A percentile compares a stretch with the other conserved stretches of the same genome.
phyloP scores from a whole-genome alignment of 2,888 invertebrate genomes.

The Ormyrus labotus region DNA sequence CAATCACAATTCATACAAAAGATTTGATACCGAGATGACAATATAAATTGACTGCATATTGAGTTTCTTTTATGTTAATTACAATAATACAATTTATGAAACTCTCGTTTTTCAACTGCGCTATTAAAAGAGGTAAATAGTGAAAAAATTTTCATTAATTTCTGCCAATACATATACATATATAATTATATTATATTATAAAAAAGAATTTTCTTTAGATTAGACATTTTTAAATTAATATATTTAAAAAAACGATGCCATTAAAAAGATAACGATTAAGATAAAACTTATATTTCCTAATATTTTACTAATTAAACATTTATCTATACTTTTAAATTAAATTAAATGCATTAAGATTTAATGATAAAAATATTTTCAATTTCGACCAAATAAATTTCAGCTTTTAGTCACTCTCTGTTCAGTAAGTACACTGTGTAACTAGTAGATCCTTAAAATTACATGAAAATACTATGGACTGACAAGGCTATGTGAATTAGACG shows the following conservation, averaged over 20 bases:
- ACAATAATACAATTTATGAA: neutral
- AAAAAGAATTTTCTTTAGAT: too few relatives aligned
- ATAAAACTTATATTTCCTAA: neutral
- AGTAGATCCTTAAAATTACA: slow-evolving; percentile 21
- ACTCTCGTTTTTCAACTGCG: too few relatives aligned
- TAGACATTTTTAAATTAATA: too few relatives aligned
- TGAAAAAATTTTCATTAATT: too few relatives aligned
- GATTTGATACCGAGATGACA: slow-evolving; percentile 33
- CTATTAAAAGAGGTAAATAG: too few relatives aligned
- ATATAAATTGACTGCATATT: slow-evolving; percentile 30
- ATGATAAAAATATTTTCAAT: neutral
- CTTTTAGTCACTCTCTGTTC: slow-evolving; percentile 33
- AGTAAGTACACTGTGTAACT: neutral
- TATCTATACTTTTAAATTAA: neutral
- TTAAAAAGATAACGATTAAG: slow-evolving; percentile 1
- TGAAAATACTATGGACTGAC: slow-evolving; percentile 40
- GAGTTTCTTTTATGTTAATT: neutral
- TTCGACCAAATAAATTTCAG: slow-evolving; percentile 31
- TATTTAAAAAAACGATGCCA: too few relatives aligned
- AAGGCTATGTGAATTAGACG: slow-evolving; percentile 40
- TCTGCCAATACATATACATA: too few relatives aligned
- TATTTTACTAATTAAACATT: slow-evolving; percentile 1
- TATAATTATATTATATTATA: too few relatives aligned
- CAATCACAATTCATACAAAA: slow-evolving; percentile 10
- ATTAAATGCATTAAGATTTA: neutral